phyloP scores from a whole-genome alignment of 2,113 vertebrate species.

The Pogonocichla stellata region DNA sequence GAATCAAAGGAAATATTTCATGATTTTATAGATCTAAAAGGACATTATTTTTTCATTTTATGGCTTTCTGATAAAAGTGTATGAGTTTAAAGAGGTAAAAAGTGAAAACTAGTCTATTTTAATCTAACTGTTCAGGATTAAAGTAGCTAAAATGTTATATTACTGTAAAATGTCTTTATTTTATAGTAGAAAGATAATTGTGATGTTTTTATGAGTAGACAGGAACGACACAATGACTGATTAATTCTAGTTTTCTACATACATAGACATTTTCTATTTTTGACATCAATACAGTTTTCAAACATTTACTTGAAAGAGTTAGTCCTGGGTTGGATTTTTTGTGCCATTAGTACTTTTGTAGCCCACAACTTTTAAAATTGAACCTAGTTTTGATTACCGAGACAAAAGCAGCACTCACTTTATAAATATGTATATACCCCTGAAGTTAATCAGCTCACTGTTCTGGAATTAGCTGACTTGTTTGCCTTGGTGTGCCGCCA shows the following conservation, averaged over 20 bases:
- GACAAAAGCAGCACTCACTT: not conserved
- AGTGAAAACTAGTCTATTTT: not conserved
- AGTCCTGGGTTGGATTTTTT: not conserved
- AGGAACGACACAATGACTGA: not conserved
- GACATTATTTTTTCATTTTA: not conserved
- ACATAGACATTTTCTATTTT: not conserved
- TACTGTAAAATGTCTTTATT: not conserved
- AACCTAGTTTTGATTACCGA: not conserved
- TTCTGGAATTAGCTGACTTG: constrained; percentile 60
- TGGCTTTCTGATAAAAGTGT: not conserved
- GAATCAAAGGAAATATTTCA: not conserved
- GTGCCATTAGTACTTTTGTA: not conserved
- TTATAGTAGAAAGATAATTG: not conserved
- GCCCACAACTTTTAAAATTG: not conserved
- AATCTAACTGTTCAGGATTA: not conserved
- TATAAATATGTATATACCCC: constrained; percentile 44
- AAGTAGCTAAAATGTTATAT: not conserved
- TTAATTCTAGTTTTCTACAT: not conserved
- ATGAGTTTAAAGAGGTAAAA: not conserved
- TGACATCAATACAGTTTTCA: not conserved
- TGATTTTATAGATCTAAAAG: not conserved
- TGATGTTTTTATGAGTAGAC: not conserved
- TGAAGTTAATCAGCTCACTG: constrained; percentile 40
- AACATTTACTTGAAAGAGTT: not conserved
- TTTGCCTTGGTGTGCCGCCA: constrained; percentile 43